A percentile compares a stretch with the other conserved stretches of the same genome.
Evolutionary conservation across 2,797 vertebrate species (phyloP).

Genomic region (Cyclopterus lumpus): DNA sequence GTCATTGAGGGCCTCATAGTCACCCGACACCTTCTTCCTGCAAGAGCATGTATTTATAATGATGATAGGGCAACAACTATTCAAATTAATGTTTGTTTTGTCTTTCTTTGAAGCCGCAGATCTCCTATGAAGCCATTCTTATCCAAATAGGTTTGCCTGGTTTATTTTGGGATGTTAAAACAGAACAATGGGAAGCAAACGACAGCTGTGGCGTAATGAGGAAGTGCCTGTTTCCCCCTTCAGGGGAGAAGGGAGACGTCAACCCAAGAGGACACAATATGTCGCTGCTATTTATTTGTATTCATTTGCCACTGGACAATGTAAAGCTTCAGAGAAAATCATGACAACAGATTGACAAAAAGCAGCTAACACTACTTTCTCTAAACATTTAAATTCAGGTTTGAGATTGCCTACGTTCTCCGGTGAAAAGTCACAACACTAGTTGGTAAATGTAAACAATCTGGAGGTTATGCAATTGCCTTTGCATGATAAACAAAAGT

Average conservation of each 20-base stretch:
- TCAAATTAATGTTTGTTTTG: neutral
- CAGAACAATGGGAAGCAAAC: constrained; percentile 16
- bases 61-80: neutral
- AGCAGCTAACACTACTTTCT: neutral
- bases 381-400: neutral
- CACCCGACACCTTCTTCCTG: constrained; percentile 92
- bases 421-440: neutral
- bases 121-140: constrained; percentile 8
- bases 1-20: constrained; percentile 91
- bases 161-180: neutral
- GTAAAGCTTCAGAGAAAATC: neutral
- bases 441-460: neutral
- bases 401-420: neutral
- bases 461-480: neutral
- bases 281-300: neutral
- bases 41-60: constrained; percentile 31
- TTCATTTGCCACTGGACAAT: neutral
- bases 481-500: neutral
- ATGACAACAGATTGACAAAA: neutral
- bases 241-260: neutral
- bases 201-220: neutral
- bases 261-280: neutral
- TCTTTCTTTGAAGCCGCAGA: neutral
- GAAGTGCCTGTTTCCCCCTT: neutral
- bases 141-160: neutral